These are phyloP conservation scores for Schizopygopsis malacanthus DNA, from an alignment of 2,797 vertebrate species.

Conservation along the genomic window DNA sequence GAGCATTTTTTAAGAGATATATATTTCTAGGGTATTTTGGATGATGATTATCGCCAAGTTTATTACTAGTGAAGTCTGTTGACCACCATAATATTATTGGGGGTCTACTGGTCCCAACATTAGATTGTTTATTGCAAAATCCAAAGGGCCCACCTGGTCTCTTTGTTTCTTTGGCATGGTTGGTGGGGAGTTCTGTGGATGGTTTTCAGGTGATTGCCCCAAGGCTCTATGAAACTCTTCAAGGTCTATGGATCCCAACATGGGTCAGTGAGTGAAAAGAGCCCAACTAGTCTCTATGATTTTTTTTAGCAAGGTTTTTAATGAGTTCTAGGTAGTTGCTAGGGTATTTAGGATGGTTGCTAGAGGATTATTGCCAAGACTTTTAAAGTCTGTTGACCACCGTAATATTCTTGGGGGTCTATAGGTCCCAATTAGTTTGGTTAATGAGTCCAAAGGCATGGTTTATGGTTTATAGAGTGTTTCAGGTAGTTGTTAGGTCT, in stretches of 20 bases:
- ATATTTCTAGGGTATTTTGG: background rate
- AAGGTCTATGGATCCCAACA: background rate
- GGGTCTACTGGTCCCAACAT: background rate
- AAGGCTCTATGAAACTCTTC: background rate
- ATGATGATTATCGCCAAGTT: background rate
- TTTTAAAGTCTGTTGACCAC: background rate
- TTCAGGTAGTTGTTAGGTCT: background rate
- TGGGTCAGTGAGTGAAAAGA: slow-evolving; percentile 1
- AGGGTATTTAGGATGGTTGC: background rate
- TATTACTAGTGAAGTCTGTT: background rate
- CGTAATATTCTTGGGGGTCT: background rate
- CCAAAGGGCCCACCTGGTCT: background rate
- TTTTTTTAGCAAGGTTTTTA: background rate
- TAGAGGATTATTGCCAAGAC: background rate
- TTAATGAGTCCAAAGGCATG: background rate
- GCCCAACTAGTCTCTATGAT: background rate
- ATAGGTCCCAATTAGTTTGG: background rate
- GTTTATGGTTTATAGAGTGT: background rate
- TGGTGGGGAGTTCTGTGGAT: background rate
- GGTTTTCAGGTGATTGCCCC: background rate
- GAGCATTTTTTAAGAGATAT: slow-evolving; percentile 10
- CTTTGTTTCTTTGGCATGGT: background rate
- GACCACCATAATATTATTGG: background rate
- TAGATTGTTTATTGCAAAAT: background rate
- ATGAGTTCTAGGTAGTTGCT: background rate